These are phyloP conservation scores for Parthenolecanium corni DNA, from an alignment of 2,888 invertebrate genomes.

Conservation along the genomic window DNA sequence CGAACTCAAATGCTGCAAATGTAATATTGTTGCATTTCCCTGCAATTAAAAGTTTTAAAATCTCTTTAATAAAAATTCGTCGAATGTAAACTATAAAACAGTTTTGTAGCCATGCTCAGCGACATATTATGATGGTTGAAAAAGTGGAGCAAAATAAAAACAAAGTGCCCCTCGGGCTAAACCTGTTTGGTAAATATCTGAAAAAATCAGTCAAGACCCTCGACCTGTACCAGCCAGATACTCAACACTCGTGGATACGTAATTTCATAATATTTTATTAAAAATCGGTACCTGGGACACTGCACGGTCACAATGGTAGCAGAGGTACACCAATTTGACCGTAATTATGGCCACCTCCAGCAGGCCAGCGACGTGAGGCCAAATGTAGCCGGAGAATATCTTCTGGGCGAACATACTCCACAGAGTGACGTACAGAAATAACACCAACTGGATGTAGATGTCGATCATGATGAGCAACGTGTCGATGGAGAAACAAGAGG, in stretches of 20 bases:
- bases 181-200: no score
- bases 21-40: conserved; percentile 29
- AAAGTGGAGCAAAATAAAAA: no score
- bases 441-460: conserved; percentile 30
- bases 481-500: conserved; percentile 29
- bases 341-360: conserved; percentile 27
- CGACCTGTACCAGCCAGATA: no score
- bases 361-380: conserved; percentile 21
- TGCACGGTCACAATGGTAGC: conserved; percentile 29
- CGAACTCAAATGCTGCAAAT: conserved; percentile 29
- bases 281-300: conserved; percentile 11
- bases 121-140: no score
- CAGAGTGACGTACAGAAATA: conserved; percentile 29
- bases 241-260: no score
- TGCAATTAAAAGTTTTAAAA: conserved; percentile 6
- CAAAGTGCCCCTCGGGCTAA: no score
- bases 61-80: not conserved
- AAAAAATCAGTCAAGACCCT: no score
- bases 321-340: conserved; percentile 28
- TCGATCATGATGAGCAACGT: conserved; percentile 29
- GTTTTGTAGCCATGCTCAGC: no score
- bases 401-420: conserved; percentile 28
- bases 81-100: not conserved
- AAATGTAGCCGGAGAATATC: conserved; percentile 16
- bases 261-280: no score